A percentile compares a stretch with the other conserved stretches of the same genome.
Conservation (phyloP, 2,888 invertebrate species). For the Bellardia bayeri region DNA sequence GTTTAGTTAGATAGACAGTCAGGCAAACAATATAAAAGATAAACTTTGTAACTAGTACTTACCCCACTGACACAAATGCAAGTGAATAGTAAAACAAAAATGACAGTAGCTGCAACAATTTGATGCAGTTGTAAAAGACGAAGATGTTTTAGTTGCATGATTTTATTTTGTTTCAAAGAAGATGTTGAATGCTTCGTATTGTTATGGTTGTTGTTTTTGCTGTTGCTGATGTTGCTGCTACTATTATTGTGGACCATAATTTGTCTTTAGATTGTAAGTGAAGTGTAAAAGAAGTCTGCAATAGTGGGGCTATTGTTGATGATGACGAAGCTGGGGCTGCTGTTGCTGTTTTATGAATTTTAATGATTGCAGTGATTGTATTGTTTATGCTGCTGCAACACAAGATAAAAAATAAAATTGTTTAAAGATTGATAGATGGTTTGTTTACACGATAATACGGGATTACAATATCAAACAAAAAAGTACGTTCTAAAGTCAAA, state of each 20-base stretch:
- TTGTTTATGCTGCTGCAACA: slow-evolving; percentile 67
- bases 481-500: slow-evolving; percentile 55
- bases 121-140: slow-evolving; percentile 74
- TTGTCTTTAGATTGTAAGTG: slow-evolving; percentile 68
- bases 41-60: slow-evolving; percentile 77
- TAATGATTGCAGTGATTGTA: slow-evolving; percentile 66
- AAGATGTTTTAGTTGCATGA: slow-evolving; percentile 73
- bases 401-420: slow-evolving; percentile 60
- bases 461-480: slow-evolving; percentile 22
- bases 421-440: slow-evolving; percentile 71
- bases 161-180: slow-evolving; percentile 60
- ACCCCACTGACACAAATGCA: slow-evolving; percentile 84
- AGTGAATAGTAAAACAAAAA: slow-evolving; percentile 81
- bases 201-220: slow-evolving; percentile 60
- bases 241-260: slow-evolving; percentile 69
- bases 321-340: slow-evolving; percentile 50
- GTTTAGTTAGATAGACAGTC: not conserved
- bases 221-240: slow-evolving; percentile 60
- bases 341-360: slow-evolving; percentile 61
- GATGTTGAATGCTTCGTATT: slow-evolving; percentile 51
- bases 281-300: slow-evolving; percentile 55
- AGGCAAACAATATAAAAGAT: slow-evolving; percentile 1
- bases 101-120: slow-evolving; percentile 76
- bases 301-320: slow-evolving; percentile 55
- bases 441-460: slow-evolving; percentile 68